A percentile compares a stretch with the other conserved stretches of the same genome.
Evolutionary conservation across 2,113 vertebrate genomes (phyloP).

Genomic region (Osmerus mordax): DNA sequence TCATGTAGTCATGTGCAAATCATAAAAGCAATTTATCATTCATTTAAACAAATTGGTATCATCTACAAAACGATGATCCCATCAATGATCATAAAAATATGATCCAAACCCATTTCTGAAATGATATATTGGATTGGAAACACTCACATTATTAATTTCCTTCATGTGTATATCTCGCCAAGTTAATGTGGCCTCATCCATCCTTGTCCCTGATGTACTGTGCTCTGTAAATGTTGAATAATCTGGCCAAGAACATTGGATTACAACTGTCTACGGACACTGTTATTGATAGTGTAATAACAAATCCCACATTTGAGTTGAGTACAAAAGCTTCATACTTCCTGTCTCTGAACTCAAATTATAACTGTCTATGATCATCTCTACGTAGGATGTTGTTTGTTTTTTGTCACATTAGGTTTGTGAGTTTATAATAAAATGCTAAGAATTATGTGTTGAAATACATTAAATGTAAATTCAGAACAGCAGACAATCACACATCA

Average conservation of each 20-base stretch:
- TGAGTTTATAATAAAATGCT: too few relatives aligned
- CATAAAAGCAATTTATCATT: too few relatives aligned
- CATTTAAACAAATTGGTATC: neutral
- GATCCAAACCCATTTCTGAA: slow-evolving; percentile 6
- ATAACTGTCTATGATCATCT: too few relatives aligned
- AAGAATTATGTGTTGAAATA: too few relatives aligned
- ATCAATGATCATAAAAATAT: too few relatives aligned
- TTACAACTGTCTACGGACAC: slow-evolving; percentile 28
- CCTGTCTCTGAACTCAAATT: neutral
- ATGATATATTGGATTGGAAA: slow-evolving; percentile 7
- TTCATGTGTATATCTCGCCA: neutral
- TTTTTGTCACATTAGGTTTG: too few relatives aligned
- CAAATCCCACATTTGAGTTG: slow-evolving; percentile 7
- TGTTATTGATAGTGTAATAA: slow-evolving; percentile 22
- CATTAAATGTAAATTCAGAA: too few relatives aligned
- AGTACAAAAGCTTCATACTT: slow-evolving; percentile 14
- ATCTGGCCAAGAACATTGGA: slow-evolving; percentile 35
- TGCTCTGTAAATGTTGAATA: slow-evolving; percentile 31
- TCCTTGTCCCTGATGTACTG: neutral
- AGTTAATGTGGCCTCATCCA: neutral
- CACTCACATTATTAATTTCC: neutral
- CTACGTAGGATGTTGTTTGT: too few relatives aligned
- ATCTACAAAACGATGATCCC: neutral
- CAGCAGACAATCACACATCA: too few relatives aligned
- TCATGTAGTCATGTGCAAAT: too few relatives aligned